These are phyloP conservation scores for Copidosoma aretas DNA, from an alignment of 2,888 invertebrate genomes.

Conservation along the genomic window DNA sequence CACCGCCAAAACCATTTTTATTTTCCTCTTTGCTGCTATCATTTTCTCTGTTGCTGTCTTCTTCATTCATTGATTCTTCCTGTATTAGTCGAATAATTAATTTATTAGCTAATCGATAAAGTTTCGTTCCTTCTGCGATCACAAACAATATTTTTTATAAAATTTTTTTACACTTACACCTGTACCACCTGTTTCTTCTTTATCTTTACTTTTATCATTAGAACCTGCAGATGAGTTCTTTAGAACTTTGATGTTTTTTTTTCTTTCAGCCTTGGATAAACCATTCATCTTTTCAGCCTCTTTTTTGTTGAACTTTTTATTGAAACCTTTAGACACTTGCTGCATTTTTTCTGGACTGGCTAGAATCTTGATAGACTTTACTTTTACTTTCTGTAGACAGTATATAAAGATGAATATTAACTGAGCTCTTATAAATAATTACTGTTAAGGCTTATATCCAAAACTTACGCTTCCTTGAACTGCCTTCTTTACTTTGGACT, in stretches of 20 bases:
- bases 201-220: not conserved
- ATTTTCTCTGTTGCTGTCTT: not conserved
- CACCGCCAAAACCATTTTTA: not conserved
- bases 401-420: not conserved
- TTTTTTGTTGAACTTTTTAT: conserved; percentile 15
- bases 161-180: not conserved
- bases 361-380: conserved; percentile 19
- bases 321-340: not conserved
- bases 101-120: too few species aligned
- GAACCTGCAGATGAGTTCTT: not conserved
- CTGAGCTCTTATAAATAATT: too few species aligned
- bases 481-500: not conserved
- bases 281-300: conserved; percentile 23
- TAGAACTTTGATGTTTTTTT: not conserved
- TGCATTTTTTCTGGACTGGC: not conserved
- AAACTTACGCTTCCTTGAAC: too few species aligned
- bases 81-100: too few species aligned
- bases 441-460: too few species aligned
- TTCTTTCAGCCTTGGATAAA: conserved; percentile 27
- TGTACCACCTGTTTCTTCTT: not conserved
- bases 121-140: too few species aligned
- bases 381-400: conserved; percentile 31
- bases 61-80: not conserved
- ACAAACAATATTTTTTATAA: not conserved
- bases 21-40: not conserved